Conservation (phyloP, 2,113 vertebrate species). For the Apaloderma vittatum region DNA sequence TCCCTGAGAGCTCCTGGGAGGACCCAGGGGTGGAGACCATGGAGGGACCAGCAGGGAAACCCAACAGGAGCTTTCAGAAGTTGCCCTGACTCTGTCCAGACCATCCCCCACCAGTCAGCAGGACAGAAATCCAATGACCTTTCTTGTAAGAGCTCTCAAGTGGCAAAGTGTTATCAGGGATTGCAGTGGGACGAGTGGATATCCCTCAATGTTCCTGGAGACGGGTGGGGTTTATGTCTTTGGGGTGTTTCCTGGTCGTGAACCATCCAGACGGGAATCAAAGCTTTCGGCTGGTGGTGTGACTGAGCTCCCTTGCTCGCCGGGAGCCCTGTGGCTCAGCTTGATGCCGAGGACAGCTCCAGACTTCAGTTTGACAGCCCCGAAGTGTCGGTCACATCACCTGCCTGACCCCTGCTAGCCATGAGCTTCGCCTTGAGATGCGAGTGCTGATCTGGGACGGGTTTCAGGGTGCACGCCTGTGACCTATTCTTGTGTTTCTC, state of each 20-base stretch:
- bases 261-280: neutral
- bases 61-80: neutral
- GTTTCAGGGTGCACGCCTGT: too few relatives aligned
- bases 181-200: neutral
- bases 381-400: neutral
- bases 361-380: too few relatives aligned
- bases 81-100: neutral
- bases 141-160: neutral
- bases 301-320: neutral
- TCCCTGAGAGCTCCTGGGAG: neutral
- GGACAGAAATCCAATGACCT: neutral
- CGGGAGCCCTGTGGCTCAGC: neutral
- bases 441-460: accelerated
- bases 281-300: neutral
- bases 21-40: neutral
- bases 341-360: neutral
- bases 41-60: neutral
- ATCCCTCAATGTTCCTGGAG: neutral
- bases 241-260: neutral
- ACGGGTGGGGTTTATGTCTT: neutral
- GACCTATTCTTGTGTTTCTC: accelerated
- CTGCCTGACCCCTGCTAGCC: neutral
- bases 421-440: neutral
- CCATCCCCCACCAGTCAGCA: neutral
- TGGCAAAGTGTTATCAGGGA: too few relatives aligned